Evolutionary conservation across 2,888 invertebrate genomes (phyloP).

Genomic region (Diogma glabrata): DNA sequence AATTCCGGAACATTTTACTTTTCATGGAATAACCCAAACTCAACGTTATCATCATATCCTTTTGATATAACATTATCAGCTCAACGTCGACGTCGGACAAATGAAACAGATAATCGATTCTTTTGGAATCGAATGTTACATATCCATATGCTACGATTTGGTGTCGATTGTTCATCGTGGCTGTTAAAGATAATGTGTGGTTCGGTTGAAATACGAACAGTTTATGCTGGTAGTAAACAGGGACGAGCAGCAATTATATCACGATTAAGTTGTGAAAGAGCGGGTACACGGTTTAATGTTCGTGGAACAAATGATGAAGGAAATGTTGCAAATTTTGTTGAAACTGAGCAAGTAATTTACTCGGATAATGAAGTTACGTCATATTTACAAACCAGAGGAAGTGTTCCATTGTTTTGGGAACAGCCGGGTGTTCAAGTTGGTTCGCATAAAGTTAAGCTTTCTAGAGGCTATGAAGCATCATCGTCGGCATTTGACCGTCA

Average conservation of each 20-base stretch:
- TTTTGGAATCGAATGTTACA: conserved; percentile 98
- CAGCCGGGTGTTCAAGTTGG: conserved; percentile 98
- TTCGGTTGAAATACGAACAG: conserved; percentile 91
- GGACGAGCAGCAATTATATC: conserved; percentile 93
- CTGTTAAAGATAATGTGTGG: conserved; percentile 94
- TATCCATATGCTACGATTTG: conserved; percentile 83
- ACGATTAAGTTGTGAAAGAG: conserved; percentile 91
- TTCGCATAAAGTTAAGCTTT: conserved; percentile 95
- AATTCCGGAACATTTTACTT: conserved; percentile 99
- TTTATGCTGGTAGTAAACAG: conserved; percentile 93
- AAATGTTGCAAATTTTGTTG: conserved; percentile 98
- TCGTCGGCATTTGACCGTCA: conserved; percentile 89
- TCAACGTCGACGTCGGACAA: conserved; percentile 73
- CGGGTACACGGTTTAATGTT: conserved; percentile 93
- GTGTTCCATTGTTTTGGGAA: conserved; percentile 98
- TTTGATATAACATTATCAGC: conserved; percentile 92
- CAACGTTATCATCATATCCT: conserved; percentile 29
- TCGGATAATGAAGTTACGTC: conserved; percentile 85
- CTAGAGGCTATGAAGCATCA: conserved; percentile 89
- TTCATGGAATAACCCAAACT: conserved; percentile 52
- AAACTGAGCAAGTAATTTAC: conserved; percentile 95
- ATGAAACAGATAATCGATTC: conserved; percentile 83
- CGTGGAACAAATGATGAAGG: conserved; percentile 99
- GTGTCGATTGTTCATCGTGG: conserved; percentile 85
- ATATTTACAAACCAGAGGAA: conserved; percentile 86